phyloP scores from a whole-genome alignment of 2,888 invertebrate genomes.

The Zaprionus obscuricornis region DNA sequence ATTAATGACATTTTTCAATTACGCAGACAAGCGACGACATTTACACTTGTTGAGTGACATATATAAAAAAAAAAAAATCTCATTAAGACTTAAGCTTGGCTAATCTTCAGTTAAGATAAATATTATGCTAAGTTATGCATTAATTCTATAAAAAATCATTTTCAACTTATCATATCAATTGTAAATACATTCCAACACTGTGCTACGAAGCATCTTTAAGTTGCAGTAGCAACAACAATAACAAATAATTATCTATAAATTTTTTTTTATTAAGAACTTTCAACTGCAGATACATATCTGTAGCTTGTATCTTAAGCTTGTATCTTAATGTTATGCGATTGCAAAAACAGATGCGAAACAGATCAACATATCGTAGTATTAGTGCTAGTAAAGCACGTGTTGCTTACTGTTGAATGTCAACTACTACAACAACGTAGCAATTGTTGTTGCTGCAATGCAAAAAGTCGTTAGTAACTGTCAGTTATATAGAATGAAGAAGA shows the following conservation, averaged over 20 bases:
- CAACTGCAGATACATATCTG: constrained; percentile 56
- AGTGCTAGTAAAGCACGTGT: constrained; percentile 49
- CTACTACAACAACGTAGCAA: constrained; percentile 42
- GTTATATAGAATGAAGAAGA: constrained; percentile 70
- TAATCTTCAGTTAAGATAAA: too few relatives aligned
- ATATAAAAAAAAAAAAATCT: too few relatives aligned
- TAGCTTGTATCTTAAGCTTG: too few relatives aligned
- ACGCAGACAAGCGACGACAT: constrained; percentile 70
- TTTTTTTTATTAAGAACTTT: constrained; percentile 55
- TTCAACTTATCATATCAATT: too few relatives aligned
- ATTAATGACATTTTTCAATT: constrained; percentile 74
- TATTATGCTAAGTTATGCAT: too few relatives aligned
- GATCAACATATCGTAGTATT: constrained; percentile 21
- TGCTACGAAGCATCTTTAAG: constrained; percentile 21
- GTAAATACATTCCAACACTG: too few relatives aligned
- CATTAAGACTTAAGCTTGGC: too few relatives aligned
- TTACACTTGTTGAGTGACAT: too few relatives aligned
- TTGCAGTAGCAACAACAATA: constrained; percentile 28
- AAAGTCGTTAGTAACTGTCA: constrained; percentile 71
- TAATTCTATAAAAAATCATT: too few relatives aligned
- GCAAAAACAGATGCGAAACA: constrained; percentile 24
- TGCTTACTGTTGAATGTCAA: constrained; percentile 70
- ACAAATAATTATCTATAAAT: constrained; percentile 47
- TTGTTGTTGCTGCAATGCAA: constrained; percentile 36
- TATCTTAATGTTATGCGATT: constrained; percentile 55